phyloP scores from a whole-genome alignment of 2,113 vertebrate species.

The Lanius ludovicianus region DNA sequence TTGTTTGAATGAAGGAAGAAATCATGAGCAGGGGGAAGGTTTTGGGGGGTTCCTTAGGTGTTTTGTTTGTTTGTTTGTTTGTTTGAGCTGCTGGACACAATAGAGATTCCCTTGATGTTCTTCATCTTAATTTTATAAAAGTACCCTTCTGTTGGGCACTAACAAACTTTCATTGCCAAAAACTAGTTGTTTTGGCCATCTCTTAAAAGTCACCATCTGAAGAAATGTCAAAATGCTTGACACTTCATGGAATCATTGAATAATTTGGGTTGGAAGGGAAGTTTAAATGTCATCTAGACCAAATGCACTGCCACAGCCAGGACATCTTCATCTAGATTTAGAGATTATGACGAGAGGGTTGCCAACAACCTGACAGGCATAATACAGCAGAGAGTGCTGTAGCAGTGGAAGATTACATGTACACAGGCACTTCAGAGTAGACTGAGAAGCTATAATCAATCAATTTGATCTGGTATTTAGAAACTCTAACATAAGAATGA shows the following conservation, averaged over 20 bases:
- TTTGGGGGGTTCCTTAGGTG: background rate
- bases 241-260: background rate
- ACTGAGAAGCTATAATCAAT: background rate
- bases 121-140: background rate
- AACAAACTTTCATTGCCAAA: background rate
- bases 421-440: background rate
- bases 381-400: background rate
- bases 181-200: background rate
- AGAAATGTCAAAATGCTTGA: background rate
- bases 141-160: background rate
- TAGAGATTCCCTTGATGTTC: background rate
- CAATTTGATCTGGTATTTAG: background rate
- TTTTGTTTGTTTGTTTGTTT: background rate
- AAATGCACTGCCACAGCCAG: background rate
- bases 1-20: background rate
- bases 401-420: background rate
- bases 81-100: background rate
- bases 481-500: background rate
- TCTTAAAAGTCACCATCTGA: background rate
- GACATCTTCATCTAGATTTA: background rate
- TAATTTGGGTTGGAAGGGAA: background rate
- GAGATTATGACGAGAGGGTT: background rate
- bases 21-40: rapidly evolving
- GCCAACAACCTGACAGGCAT: background rate
- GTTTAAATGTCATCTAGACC: background rate